These are phyloP conservation scores for Temnothorax ravouxi DNA, from an alignment of 2,888 invertebrate species.

Conservation along the genomic window DNA sequence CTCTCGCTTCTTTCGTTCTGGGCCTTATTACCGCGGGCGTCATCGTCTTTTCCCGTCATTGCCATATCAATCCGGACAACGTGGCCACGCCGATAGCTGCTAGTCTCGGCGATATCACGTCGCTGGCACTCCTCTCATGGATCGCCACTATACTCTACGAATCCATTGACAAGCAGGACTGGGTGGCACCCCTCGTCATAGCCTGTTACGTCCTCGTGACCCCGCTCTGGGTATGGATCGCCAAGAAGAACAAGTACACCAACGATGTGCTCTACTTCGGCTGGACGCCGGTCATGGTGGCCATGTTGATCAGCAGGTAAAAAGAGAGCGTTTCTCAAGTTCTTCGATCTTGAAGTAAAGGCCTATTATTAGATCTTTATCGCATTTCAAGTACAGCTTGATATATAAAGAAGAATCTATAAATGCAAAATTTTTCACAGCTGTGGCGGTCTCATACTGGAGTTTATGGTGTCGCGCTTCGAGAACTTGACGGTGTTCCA, in stretches of 20 bases:
- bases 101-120: constrained; percentile 93
- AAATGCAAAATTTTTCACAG: constrained; percentile 83
- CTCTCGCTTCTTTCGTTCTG: constrained; percentile 91
- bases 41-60: constrained; percentile 90
- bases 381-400: not conserved
- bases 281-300: constrained; percentile 93
- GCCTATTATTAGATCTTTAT: not conserved
- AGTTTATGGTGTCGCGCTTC: constrained; percentile 90
- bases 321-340: not conserved
- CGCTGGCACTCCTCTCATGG: constrained; percentile 89
- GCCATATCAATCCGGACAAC: constrained; percentile 93
- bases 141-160: constrained; percentile 88
- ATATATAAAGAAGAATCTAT: not conserved
- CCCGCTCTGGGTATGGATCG: constrained; percentile 92
- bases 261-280: constrained; percentile 91
- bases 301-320: constrained; percentile 93
- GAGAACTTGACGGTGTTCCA: constrained; percentile 92
- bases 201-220: constrained; percentile 89
- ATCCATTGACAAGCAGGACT: constrained; percentile 88
- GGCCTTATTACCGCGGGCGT: constrained; percentile 91
- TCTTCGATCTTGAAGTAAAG: not conserved
- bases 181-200: constrained; percentile 90
- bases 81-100: constrained; percentile 94
- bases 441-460: constrained; percentile 91
- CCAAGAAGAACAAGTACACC: constrained; percentile 90